A percentile compares a stretch with the other conserved stretches of the same genome.
Conservation (phyloP, 2,797 vertebrate species). For the Spinibarbus caldwelli region DNA sequence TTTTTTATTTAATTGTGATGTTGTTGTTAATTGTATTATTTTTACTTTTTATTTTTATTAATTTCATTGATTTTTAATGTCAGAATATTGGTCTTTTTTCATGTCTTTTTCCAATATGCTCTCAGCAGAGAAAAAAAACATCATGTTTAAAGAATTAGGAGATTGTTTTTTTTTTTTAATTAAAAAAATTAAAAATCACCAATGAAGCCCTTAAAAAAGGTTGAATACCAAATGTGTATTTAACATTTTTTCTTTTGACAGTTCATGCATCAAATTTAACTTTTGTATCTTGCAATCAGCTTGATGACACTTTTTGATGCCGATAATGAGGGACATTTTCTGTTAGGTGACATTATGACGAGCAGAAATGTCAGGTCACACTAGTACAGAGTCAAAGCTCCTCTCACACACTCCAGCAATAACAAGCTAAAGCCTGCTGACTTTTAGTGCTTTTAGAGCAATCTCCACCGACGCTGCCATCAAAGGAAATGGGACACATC, state of each 20-base stretch:
- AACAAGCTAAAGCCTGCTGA: conserved; percentile 53
- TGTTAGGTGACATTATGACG: not conserved
- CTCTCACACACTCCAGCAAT: conserved; percentile 28
- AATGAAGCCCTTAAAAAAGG: too few relatives aligned
- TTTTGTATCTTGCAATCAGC: not conserved
- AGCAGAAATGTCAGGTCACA: conserved; percentile 45
- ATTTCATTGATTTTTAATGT: not conserved
- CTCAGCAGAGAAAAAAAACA: not conserved
- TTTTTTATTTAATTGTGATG: not conserved
- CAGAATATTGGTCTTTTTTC: not conserved
- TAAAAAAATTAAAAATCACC: not conserved
- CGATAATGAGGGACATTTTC: not conserved
- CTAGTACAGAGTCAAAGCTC: conserved; percentile 38
- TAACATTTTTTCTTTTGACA: too few relatives aligned
- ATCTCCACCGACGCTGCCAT: conserved; percentile 64
- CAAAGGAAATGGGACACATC: conserved; percentile 69
- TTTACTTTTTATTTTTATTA: too few relatives aligned
- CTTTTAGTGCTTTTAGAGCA: conserved; percentile 67
- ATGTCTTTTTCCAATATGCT: not conserved
- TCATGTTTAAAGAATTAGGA: not conserved
- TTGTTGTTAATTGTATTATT: not conserved
- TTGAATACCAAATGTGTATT: too few relatives aligned
- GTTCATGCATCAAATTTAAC: not conserved
- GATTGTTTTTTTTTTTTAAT: not conserved
- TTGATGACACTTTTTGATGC: not conserved